Percentiles rank a stretch among this genome's conserved stretches.
Conservation (phyloP, 2,797 vertebrate species). For the Sebastolobus altivelis region DNA sequence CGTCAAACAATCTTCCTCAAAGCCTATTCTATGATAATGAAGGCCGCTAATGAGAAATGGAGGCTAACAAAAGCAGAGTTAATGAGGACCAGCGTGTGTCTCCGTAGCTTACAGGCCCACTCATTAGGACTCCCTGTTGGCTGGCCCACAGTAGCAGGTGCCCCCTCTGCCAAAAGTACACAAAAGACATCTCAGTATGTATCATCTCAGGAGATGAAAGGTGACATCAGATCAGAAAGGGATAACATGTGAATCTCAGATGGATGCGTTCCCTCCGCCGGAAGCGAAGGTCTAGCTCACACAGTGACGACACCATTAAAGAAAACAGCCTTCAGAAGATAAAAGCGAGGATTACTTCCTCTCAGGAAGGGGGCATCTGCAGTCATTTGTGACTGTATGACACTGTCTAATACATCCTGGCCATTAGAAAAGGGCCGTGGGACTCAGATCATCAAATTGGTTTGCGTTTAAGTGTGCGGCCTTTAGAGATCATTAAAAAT, state of each 20-base stretch:
- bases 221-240: conserved; percentile 36
- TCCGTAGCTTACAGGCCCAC: conserved; percentile 15
- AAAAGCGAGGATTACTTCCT: conserved; percentile 14
- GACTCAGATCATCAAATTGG: background rate
- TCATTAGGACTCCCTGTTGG: conserved; percentile 44
- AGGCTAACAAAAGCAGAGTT: conserved; percentile 56
- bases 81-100: conserved; percentile 49
- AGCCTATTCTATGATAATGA: conserved; percentile 39
- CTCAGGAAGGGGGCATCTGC: background rate
- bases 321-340: conserved; percentile 34
- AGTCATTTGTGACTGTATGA: background rate
- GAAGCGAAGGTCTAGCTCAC: conserved; percentile 1
- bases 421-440: conserved; percentile 21
- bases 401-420: background rate
- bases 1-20: conserved; percentile 19
- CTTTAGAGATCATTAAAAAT: conserved; percentile 33
- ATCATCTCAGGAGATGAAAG: conserved; percentile 44
- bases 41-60: conserved; percentile 51
- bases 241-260: conserved; percentile 33
- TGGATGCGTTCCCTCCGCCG: conserved; percentile 17
- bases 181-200: conserved; percentile 10
- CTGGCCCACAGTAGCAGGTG: conserved; percentile 38
- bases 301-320: conserved; percentile 10
- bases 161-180: conserved; percentile 9
- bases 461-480: background rate